Base-by-base conservation (phyloP, 2,888 invertebrate genomes). In the Graphium colonna region DNA sequence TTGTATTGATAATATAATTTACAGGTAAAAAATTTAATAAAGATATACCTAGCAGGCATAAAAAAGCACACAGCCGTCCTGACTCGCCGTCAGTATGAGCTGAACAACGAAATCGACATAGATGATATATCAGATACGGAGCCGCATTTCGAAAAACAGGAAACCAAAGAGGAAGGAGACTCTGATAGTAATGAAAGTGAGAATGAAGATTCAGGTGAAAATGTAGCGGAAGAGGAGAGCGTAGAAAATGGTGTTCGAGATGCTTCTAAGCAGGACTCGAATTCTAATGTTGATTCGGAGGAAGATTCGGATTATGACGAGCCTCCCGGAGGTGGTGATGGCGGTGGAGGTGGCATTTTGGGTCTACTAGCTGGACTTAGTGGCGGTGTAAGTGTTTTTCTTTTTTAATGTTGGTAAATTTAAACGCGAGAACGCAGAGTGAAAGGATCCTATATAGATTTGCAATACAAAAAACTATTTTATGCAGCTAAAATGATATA, bases 301-400 rank as follows among this genome's bases (percentile, higher is more conserved):
- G 64, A 70, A 48, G 67, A 74, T 36, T 68, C 75, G 26, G 75
- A 74, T 54, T 75, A 78, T 26, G 81, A 89, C 55, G 90, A 90
- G 58, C 82, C 82, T 0, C 80, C 81, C 0, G 79, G 64, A 9
- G 73, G 71, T 15, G 87, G 88, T 0, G 90, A 89, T 50, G 90
- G 89, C 0, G 75, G 82, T 50, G 90, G 90, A 9, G 90, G 90
- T 8, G 90, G 90, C 0, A 62, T 90, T 51, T 68, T 90, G 31
- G 90, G 90, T 3, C 59, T 90, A 0, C 61, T 90, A 1, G 86
- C 87, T 43, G 84, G 88, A 50, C 66, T 89, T 3, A 89, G 89
- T 60, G 90, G 89, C 3, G 84, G 82, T 28, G 90, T 88, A 76
- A 78, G 85, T 61, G 28, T 38, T 26, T 17, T n/a, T 12, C 3